Evolutionary conservation across 2,888 invertebrate genomes (phyloP).

Genomic region (Phasia obesa): DNA sequence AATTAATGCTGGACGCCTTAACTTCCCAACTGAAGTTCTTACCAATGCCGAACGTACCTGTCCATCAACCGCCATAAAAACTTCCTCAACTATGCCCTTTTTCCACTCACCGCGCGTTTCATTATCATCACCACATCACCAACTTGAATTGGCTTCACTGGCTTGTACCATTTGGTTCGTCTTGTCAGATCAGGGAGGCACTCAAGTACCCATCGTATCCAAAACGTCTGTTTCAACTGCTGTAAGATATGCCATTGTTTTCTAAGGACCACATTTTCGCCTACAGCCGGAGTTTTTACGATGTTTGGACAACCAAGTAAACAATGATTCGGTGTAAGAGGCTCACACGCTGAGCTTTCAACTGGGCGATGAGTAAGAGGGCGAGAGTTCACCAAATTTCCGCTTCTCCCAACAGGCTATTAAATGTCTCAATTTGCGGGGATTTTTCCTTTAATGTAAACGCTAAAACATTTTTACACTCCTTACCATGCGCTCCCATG

Average conservation of each 20-base stretch:
- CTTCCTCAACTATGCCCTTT: background rate
- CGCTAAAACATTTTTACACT: no score
- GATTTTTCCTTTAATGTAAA: no score
- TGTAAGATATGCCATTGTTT: conserved; percentile 69
- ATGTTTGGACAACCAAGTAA: conserved; percentile 62
- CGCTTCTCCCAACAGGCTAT: no score
- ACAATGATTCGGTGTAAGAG: conserved; percentile 69
- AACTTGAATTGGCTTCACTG: conserved; percentile 44
- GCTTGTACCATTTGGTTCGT: conserved; percentile 35
- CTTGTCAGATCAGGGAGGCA: conserved; percentile 50
- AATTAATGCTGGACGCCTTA: conserved; percentile 1
- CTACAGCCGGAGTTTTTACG: conserved; percentile 56
- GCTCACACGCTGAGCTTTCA: no score
- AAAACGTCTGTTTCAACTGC: conserved; percentile 56
- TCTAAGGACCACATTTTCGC: conserved; percentile 26
- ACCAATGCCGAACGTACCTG: conserved; percentile 1
- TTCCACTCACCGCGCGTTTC: background rate
- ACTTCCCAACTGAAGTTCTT: conserved; percentile 1
- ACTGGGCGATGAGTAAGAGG: no score
- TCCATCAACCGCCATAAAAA: background rate
- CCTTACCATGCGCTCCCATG: conserved; percentile 64
- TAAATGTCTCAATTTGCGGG: no score
- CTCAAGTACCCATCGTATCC: conserved; percentile 18
- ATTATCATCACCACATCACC: conserved; percentile 58
- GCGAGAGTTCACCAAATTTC: no score